Base-by-base conservation (phyloP, 2,797 vertebrate genomes). In the Salmo trutta region DNA sequence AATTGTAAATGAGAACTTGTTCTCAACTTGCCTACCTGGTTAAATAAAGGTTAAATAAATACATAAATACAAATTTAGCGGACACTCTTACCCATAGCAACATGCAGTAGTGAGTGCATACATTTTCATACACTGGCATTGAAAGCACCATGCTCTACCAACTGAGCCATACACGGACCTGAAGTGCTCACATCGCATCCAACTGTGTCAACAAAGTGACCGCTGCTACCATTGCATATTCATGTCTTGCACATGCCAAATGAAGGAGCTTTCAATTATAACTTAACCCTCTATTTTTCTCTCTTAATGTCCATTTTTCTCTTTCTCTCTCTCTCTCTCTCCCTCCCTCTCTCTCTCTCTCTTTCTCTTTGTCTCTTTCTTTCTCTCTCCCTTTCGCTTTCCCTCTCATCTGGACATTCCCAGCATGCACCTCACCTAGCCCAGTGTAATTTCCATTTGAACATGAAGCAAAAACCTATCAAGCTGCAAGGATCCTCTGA, bases 391-490 rank as follows among this genome's bases (percentile, higher is more conserved):
- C 8, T 47, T 10, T 47, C 8, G 2, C 8, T 47, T 12, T 47
- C 41, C 0, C 41, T 47, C 10, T 47, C 10, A 47, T 47, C 41
- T 19, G 66, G 33, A 41, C 16, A 62, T 70, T 51, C 53, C 62
- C 47, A 12, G 64, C 51, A 62, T 71, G 17, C 72, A n/a, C 56
- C 29, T 36, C 29, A 36, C 56, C 71, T 68, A 31, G 27, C 66
- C 80, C 27, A 53, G 7, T 75, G 81, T 75, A 76, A 75, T 85
- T 79, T 87, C 75, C 74, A 86, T 84, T 83, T 85, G 54, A 81
- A 85, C 83, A 87, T 88, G 72, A 87, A 79, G 74, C 82, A 84
- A 84, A 72, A 78, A 75, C 8, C 82, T 51, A 74, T 85, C 77
- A 82, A 70, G 71, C 77, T 77, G 56, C 71, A 82, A 73, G 75